A percentile compares a stretch with the other conserved stretches of the same genome.
Conservation (phyloP, 2,113 vertebrate species). For the Phalacrocorax pelagicus region DNA sequence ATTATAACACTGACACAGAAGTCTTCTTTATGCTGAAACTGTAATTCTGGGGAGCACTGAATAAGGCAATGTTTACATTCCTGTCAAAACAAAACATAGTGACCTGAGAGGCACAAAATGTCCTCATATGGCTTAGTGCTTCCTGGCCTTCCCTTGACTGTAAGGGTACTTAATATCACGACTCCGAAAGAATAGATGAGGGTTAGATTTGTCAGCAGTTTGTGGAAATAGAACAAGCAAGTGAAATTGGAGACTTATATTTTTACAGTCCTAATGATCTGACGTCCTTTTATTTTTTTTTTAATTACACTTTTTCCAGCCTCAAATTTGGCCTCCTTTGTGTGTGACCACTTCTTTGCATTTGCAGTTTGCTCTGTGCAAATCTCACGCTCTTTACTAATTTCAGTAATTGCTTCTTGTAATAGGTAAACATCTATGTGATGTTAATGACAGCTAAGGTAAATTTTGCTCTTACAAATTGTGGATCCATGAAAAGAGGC, state of each 20-base stretch:
- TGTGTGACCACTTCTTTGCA: neutral
- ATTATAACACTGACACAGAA: conserved; percentile 63
- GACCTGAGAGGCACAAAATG: neutral
- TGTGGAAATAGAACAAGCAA: neutral
- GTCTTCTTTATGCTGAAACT: conserved; percentile 83
- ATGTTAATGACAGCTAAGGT: neutral
- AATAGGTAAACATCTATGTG: neutral
- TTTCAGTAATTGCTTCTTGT: neutral
- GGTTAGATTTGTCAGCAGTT: neutral
- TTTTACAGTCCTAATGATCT: neutral
- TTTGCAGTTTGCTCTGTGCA: neutral
- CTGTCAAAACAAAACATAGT: neutral
- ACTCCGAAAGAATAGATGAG: neutral
- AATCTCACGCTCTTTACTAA: neutral
- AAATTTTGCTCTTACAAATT: neutral
- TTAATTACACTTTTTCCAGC: neutral
- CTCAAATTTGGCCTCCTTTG: neutral
- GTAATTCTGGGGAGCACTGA: conserved; percentile 47
- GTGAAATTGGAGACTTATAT: neutral
- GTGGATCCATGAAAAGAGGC: neutral
- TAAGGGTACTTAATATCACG: neutral
- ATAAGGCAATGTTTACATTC: conserved; percentile 17
- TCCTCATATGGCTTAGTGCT: neutral
- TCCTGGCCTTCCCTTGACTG: neutral
- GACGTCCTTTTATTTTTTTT: neutral